These are phyloP conservation scores for Lota lota DNA, from an alignment of 2,113 vertebrate species.

Conservation along the genomic window DNA sequence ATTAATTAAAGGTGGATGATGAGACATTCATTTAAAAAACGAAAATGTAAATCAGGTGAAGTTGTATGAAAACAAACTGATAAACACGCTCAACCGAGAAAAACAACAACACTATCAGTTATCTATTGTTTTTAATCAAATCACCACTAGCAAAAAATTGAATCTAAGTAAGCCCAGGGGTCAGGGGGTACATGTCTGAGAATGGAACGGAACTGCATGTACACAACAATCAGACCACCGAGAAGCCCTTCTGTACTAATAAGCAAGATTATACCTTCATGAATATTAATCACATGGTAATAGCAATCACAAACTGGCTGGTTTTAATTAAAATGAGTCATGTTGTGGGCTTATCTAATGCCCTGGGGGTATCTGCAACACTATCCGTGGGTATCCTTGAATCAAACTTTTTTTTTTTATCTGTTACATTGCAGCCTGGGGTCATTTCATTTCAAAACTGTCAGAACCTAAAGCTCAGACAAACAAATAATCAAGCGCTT, in stretches of 20 bases:
- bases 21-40: no score
- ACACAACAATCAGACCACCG: no score
- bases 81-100: no score
- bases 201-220: no score
- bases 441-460: background rate
- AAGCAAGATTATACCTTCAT: conserved; percentile 49
- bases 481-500: background rate
- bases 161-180: no score
- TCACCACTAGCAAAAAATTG: no score
- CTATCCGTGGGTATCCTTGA: background rate
- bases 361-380: background rate
- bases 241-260: conserved; percentile 41
- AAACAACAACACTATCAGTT: no score
- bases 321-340: conserved; percentile 18
- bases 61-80: no score
- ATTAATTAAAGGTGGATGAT: no score
- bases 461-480: background rate
- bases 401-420: background rate
- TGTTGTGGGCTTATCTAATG: conserved; percentile 34
- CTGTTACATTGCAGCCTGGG: background rate
- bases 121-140: no score
- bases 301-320: conserved; percentile 11
- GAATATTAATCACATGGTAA: conserved; percentile 54
- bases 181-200: no score
- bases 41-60: no score